A percentile compares a stretch with the other conserved stretches of the same genome.
Conservation (phyloP, 2,113 vertebrate species). For the Dipodomys ordii region DNA sequence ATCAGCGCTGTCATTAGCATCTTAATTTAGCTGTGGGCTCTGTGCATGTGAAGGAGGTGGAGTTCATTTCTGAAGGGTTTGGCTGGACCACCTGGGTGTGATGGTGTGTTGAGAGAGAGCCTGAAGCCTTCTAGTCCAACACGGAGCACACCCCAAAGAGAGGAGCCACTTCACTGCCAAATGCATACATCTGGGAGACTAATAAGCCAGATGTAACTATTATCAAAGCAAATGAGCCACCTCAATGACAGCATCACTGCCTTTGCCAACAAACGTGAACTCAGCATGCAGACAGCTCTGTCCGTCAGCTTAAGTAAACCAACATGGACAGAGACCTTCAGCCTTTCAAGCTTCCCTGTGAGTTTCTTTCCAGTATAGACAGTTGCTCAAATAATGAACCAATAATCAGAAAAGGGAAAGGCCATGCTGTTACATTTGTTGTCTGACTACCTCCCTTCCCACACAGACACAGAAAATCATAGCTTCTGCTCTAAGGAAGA, state of each 20-base stretch:
- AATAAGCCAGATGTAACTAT: conserved; percentile 48
- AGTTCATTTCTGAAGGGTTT: conserved; percentile 23
- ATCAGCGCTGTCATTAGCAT: conserved; percentile 55
- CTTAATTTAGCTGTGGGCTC: conserved; percentile 50
- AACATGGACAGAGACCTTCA: not conserved
- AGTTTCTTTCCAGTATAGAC: not conserved
- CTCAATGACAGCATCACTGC: not conserved
- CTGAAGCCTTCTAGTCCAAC: conserved; percentile 49
- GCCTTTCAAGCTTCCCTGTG: not conserved
- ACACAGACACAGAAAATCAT: not conserved
- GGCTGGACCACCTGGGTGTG: conserved; percentile 2
- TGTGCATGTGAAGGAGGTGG: not conserved
- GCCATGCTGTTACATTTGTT: not conserved
- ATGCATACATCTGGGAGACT: conserved; percentile 39
- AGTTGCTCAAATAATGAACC: not conserved
- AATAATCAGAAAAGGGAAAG: conserved; percentile 1
- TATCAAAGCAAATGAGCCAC: conserved; percentile 41
- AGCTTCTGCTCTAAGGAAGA: not conserved
- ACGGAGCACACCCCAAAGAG: not conserved
- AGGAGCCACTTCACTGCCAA: conserved; percentile 6
- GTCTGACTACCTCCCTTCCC: not conserved
- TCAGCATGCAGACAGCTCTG: not conserved
- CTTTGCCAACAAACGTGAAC: not conserved
- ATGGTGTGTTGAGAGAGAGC: conserved; percentile 20
- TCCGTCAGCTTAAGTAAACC: not conserved